Evolutionary conservation across 1,140 invertebrate genomes (phyloP).

Genomic region (Frieseomelitta varia): DNA sequence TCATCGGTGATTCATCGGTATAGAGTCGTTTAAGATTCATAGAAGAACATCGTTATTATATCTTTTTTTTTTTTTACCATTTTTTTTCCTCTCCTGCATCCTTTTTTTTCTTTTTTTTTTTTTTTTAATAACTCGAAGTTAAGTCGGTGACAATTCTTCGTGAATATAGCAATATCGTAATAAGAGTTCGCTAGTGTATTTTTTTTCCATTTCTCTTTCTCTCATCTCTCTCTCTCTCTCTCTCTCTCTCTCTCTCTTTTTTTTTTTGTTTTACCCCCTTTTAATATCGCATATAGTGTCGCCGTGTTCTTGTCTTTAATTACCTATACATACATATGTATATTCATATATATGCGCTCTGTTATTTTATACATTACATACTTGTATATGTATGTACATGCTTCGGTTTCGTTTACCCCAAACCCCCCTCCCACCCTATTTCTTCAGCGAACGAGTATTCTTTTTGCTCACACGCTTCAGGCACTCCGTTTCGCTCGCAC

Average conservation of each 20-base stretch:
- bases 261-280: slow-evolving; percentile 16
- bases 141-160: slow-evolving; percentile 68
- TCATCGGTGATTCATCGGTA: slow-evolving; percentile 37
- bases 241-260: not conserved
- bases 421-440: slow-evolving; percentile 16
- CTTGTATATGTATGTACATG: slow-evolving; percentile 77
- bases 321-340: slow-evolving; percentile 78
- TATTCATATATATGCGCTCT: slow-evolving; percentile 74
- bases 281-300: slow-evolving; percentile 68
- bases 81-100: not conserved
- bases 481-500: slow-evolving; percentile 50
- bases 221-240: not conserved
- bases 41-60: slow-evolving; percentile 61
- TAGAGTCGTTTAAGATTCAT: slow-evolving; percentile 71
- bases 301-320: slow-evolving; percentile 57
- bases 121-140: slow-evolving; percentile 62
- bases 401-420: slow-evolving; percentile 37
- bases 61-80: not conserved
- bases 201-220: slow-evolving; percentile 38
- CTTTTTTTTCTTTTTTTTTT: slow-evolving; percentile 5
- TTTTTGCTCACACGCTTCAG: slow-evolving; percentile 44
- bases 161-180: slow-evolving; percentile 77
- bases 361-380: slow-evolving; percentile 74
- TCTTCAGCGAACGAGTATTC: slow-evolving; percentile 14
- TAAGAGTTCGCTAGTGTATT: slow-evolving; percentile 72